phyloP scores from a whole-genome alignment of 2,888 invertebrate genomes.

The Sthenelais limicola region DNA sequence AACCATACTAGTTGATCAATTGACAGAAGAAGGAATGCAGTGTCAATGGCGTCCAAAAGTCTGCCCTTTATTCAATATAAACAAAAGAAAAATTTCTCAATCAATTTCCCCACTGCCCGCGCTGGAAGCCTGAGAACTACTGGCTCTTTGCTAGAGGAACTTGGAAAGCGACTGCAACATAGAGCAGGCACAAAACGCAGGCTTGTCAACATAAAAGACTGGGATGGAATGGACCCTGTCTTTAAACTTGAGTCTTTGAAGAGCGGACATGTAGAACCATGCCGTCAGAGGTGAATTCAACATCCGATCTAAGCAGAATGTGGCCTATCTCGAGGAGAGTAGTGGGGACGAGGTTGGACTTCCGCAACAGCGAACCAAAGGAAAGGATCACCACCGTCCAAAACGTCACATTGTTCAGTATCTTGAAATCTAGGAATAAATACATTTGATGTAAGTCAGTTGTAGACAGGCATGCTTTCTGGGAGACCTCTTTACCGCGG shows the following conservation, averaged over 20 bases:
- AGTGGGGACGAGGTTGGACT: neutral
- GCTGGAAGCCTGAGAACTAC: no score
- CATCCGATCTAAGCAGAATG: neutral
- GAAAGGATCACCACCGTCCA: neutral
- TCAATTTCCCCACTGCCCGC: no score
- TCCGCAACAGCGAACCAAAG: neutral
- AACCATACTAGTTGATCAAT: no score
- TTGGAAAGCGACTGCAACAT: no score
- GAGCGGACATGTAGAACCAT: neutral
- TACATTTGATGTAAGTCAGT: neutral
- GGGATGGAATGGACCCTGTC: no score
- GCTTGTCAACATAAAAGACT: no score
- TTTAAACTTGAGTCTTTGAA: constrained; percentile 5
- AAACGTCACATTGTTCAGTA: neutral
- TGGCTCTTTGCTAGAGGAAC: no score
- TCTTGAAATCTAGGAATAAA: neutral
- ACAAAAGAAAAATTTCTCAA: no score
- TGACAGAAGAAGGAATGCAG: no score
- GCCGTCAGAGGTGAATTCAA: neutral
- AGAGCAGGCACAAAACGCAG: no score
- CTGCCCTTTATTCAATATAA: no score
- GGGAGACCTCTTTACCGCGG: neutral
- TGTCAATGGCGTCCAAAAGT: no score
- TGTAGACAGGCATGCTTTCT: neutral
- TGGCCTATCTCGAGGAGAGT: neutral